phyloP scores from a whole-genome alignment of 2,888 invertebrate genomes.

The Eupithecia centaureata region DNA sequence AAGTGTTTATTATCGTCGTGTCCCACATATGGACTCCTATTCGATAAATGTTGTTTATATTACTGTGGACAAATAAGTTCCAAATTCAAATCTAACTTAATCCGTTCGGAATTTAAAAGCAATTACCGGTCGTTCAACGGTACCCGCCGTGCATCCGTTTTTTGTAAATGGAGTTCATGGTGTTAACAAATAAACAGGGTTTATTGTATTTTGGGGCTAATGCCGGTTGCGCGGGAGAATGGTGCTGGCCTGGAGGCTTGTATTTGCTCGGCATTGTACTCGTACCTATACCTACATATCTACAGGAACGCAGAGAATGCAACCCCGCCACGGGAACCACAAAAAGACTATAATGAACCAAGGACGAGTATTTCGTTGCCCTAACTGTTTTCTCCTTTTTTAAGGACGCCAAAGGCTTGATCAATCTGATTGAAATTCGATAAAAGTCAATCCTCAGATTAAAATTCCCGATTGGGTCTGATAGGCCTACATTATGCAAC shows the following conservation, averaged over 20 bases:
- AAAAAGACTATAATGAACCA: constrained; percentile 73
- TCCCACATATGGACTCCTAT: constrained; percentile 61
- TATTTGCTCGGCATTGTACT: constrained; percentile 32
- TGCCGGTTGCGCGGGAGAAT: constrained; percentile 38
- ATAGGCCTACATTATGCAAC: constrained; percentile 28
- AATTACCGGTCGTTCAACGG: constrained; percentile 43
- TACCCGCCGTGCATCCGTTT: constrained; percentile 36
- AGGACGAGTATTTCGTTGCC: constrained; percentile 71
- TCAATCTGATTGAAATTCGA: constrained; percentile 41
- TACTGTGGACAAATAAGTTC: constrained; percentile 6
- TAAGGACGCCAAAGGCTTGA: constrained; percentile 42
- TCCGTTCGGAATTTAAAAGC: constrained; percentile 40
- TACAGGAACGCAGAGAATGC: constrained; percentile 67
- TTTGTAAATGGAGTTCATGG: constrained; percentile 31
- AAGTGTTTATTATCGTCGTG: constrained; percentile 68
- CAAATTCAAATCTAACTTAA: constrained; percentile 32
- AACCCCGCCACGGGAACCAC: constrained; percentile 72
- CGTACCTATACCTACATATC: not conserved
- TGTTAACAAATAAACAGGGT: constrained; percentile 36
- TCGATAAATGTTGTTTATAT: constrained; percentile 25
- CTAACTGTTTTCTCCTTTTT: constrained; percentile 56
- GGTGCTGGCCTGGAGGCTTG: constrained; percentile 42
- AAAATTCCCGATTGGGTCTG: constrained; percentile 15
- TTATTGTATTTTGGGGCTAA: constrained; percentile 29
- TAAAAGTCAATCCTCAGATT: constrained; percentile 16